Evolutionary conservation across 2,888 invertebrate genomes (phyloP).

Genomic region (Diabrotica balteata): DNA sequence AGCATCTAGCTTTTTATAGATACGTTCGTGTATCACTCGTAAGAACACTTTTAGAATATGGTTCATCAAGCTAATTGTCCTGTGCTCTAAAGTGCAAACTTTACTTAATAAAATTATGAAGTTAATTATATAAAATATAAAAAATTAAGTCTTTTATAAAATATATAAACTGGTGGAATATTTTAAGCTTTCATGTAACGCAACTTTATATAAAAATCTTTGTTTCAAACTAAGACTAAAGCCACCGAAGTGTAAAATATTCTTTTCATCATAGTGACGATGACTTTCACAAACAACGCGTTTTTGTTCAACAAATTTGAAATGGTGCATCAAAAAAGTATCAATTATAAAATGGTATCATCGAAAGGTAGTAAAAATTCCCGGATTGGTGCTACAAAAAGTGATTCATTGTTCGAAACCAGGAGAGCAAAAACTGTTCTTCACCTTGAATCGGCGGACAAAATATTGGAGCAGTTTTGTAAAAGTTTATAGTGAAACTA

Average conservation of each 20-base stretch:
- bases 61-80: too few relatives aligned
- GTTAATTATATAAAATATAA: too few relatives aligned
- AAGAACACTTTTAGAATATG: too few relatives aligned
- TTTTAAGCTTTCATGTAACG: too few relatives aligned
- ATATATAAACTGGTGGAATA: too few relatives aligned
- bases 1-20: too few relatives aligned
- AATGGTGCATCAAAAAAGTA: slow-evolving; percentile 17
- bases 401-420: slow-evolving; percentile 1
- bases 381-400: slow-evolving; percentile 18
- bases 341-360: slow-evolving; percentile 23
- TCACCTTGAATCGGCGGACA: neutral
- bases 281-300: slow-evolving; percentile 18
- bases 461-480: neutral
- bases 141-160: too few relatives aligned
- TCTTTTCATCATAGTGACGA: slow-evolving; percentile 28
- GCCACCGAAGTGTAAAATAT: slow-evolving; percentile 31
- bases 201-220: neutral
- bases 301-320: slow-evolving; percentile 22
- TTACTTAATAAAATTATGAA: too few relatives aligned
- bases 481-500: neutral
- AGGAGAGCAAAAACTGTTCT: neutral
- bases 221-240: slow-evolving; percentile 5
- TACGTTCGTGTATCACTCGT: too few relatives aligned
- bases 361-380: slow-evolving; percentile 23
- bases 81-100: too few relatives aligned